Evolutionary conservation across 2,888 invertebrate genomes (phyloP).

Genomic region (Diarsia dahlii): DNA sequence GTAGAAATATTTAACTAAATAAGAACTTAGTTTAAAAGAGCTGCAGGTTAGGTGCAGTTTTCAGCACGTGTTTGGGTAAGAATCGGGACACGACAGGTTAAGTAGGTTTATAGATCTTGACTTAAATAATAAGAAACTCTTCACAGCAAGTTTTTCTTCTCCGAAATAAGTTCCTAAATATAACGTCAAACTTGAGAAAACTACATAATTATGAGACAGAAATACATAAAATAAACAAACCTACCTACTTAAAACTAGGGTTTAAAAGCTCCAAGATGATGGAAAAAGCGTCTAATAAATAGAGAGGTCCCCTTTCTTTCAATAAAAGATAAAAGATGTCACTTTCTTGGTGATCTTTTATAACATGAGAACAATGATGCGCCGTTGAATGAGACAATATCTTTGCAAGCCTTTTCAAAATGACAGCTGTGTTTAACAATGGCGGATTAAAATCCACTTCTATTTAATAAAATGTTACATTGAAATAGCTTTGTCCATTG

Average conservation of each 20-base stretch:
- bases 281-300: constrained; percentile 31
- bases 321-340: constrained; percentile 34
- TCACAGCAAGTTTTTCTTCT: background rate
- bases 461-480: constrained; percentile 47
- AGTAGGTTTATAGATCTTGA: too few species aligned
- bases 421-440: constrained; percentile 41
- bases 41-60: background rate
- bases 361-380: constrained; percentile 50
- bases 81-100: background rate
- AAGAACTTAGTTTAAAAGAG: too few species aligned
- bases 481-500: constrained; percentile 46
- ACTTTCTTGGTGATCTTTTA: constrained; percentile 46
- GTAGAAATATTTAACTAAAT: too few species aligned
- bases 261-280: background rate
- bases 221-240: background rate
- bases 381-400: constrained; percentile 54
- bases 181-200: background rate
- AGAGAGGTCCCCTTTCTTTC: constrained; percentile 6
- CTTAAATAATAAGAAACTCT: too few species aligned
- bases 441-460: constrained; percentile 49
- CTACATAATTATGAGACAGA: too few species aligned
- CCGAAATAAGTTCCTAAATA: background rate
- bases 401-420: constrained; percentile 56
- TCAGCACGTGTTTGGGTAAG: background rate
- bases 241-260: background rate